Base-by-base conservation (phyloP, 2,797 vertebrate genomes). In the Sebastes wilsoni region DNA sequence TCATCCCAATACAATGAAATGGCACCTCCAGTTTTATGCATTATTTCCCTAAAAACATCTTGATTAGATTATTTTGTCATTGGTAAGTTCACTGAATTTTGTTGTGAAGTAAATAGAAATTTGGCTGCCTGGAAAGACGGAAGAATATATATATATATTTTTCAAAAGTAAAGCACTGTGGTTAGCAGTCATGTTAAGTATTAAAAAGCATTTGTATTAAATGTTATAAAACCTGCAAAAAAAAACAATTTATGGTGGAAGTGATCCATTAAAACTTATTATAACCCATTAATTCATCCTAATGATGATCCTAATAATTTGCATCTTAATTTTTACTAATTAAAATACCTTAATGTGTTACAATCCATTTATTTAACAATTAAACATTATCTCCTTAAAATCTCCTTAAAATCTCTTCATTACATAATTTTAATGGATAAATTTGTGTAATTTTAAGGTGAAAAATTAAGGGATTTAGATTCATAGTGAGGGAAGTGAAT, bases 1-100 rank as follows among this genome's bases (percentile, higher is more conserved):
- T 36, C 34, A 36, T 36, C 34, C 11, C 34, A 36, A 36, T 36
- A 0, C 0, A 36, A 36, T 2, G 34, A 36, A 36, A 36, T 36
- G 34, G 34, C 11, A 36, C 0, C 34, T 36, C 34, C 0, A 36
- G 0, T 36, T 36, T 0, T 12, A 36, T 36, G 34, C 34, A 36
- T 36, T 36, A 36, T 36, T 36, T 36, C 34, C 34, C 10, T 36
- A 36, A 36, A 12, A 36, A 36, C 34, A 36, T 0, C 34, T 36
- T 12, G 0, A 36, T 36, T 36, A 12, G 10, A 36, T 36, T 36
- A 36, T 36, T 36, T 36, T 36, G 0, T 36, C 0, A 36, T 36
- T 0, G 11, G 34, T 36, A 36, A 36, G 0, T 36, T 36, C 34
- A 36, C 34, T 12, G 34, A 36, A 36, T 12, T 36, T 36, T 36